phyloP scores from a whole-genome alignment of 1,140 invertebrate genomes.

The Sitobion miscanthi region DNA sequence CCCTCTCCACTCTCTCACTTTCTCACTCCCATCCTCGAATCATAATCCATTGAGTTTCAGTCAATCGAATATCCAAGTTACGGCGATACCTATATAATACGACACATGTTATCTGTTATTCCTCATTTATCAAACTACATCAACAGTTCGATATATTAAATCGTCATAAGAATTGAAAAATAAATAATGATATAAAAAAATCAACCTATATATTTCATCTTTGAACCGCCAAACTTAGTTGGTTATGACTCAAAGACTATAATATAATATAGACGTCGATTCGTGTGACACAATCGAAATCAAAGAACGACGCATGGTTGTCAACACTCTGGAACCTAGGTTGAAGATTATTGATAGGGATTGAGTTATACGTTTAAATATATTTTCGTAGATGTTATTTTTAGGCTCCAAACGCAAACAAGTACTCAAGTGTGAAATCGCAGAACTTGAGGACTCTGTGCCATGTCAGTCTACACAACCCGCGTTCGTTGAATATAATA shows the following conservation, averaged over 20 bases:
- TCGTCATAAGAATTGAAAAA: not conserved
- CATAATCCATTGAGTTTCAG: not conserved
- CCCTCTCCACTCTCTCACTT: too few species aligned
- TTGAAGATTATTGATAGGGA: not conserved
- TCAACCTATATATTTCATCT: not conserved
- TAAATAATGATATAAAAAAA: not conserved
- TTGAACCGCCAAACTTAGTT: not conserved
- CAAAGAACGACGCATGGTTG: not conserved
- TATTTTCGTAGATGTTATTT: not conserved
- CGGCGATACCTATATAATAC: not conserved
- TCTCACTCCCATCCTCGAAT: not conserved
- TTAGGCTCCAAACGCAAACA: not conserved
- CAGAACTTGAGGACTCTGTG: not conserved
- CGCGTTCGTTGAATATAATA: not conserved
- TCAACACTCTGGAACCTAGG: not conserved
- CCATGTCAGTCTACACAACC: not conserved
- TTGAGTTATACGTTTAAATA: not conserved
- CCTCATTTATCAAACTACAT: not conserved
- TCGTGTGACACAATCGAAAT: not conserved
- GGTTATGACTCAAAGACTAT: not conserved
- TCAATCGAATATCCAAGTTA: not conserved
- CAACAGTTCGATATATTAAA: not conserved
- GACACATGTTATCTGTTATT: not conserved
- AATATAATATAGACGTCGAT: not conserved
- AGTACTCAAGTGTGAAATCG: not conserved